Conservation (phyloP, 2,888 invertebrate species). For the Troides helena region DNA sequence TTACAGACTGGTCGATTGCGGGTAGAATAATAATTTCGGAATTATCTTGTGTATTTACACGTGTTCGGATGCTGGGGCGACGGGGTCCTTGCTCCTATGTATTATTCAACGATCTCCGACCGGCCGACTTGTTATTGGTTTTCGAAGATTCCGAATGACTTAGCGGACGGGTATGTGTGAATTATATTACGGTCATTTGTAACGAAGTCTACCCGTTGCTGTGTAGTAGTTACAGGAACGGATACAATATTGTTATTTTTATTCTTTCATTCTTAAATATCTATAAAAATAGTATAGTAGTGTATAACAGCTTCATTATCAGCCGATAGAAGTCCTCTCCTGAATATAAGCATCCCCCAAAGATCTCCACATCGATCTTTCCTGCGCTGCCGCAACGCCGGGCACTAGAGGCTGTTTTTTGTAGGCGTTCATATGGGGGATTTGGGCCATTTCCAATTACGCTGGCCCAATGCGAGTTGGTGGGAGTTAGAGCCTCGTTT, state of each 20-base stretch:
- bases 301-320: too few species aligned
- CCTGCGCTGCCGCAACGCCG: too few species aligned
- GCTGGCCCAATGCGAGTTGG: too few species aligned
- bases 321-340: too few species aligned
- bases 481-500: too few species aligned
- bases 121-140: conserved; percentile 4
- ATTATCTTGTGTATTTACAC: conserved; percentile 22
- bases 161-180: conserved; percentile 1
- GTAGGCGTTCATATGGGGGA: too few species aligned
- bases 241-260: neutral
- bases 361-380: too few species aligned
- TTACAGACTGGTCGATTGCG: conserved; percentile 13
- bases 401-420: too few species aligned
- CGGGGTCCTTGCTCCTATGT: conserved; percentile 8
- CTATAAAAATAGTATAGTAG: neutral
- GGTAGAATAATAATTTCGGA: conserved; percentile 21
- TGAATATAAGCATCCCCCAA: too few species aligned
- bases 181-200: neutral
- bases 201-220: neutral
- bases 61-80: conserved; percentile 12
- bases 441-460: too few species aligned
- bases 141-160: conserved; percentile 7
- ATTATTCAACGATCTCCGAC: conserved; percentile 17
- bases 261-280: neutral
- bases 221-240: neutral